Conservation (phyloP, 1,140 invertebrate species). For the Marisa cornuarietis region DNA sequence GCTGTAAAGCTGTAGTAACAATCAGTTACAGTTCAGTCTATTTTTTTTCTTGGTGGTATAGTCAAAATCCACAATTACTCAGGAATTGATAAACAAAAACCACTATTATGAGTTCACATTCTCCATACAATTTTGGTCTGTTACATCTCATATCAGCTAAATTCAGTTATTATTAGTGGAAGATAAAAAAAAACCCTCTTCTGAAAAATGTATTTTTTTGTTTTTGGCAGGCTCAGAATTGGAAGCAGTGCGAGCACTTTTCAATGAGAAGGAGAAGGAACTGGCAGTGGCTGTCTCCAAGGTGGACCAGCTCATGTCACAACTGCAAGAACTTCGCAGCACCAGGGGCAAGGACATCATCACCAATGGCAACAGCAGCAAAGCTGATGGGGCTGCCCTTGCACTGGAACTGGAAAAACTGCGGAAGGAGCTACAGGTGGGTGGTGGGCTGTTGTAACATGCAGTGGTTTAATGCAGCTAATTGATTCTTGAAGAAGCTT, state of each 20-base stretch:
- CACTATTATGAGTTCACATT: too few relatives aligned
- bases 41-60: too few relatives aligned
- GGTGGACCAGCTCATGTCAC: slow-evolving; percentile 92
- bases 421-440: slow-evolving; percentile 85
- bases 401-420: slow-evolving; percentile 90
- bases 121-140: too few relatives aligned
- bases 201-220: background rate
- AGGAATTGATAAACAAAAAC: too few relatives aligned
- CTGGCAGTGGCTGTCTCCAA: slow-evolving; percentile 92
- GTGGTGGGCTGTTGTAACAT: slow-evolving; percentile 38
- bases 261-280: slow-evolving; percentile 98
- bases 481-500: background rate
- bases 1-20: too few relatives aligned
- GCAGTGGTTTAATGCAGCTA: background rate
- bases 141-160: too few relatives aligned
- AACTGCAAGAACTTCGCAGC: slow-evolving; percentile 87
- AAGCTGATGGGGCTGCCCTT: slow-evolving; percentile 73
- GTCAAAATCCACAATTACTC: too few relatives aligned
- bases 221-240: slow-evolving; percentile 84
- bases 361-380: slow-evolving; percentile 61
- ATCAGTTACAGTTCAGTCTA: too few relatives aligned
- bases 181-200: too few relatives aligned
- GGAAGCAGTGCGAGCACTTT: slow-evolving; percentile 92
- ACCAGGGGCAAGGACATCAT: slow-evolving; percentile 45
- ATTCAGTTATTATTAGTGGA: too few relatives aligned